Evolutionary conservation across 2,888 invertebrate genomes (phyloP).

Genomic region (Acanthococcus lagerstroemiae): DNA sequence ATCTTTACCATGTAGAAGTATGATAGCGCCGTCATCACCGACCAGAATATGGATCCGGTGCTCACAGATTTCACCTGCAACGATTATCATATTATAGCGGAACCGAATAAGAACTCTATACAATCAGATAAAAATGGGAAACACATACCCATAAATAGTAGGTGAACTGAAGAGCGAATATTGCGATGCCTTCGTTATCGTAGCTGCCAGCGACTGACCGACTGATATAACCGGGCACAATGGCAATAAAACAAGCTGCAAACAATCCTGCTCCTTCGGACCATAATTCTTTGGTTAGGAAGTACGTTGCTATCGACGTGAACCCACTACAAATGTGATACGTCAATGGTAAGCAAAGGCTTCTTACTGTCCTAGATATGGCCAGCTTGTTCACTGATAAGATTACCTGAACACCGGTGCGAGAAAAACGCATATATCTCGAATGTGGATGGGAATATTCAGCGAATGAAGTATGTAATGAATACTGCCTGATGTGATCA

Average conservation of each 20-base stretch:
- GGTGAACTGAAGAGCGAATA: slow-evolving; percentile 97
- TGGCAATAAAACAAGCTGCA: slow-evolving; percentile 97
- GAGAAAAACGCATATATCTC: slow-evolving; percentile 96
- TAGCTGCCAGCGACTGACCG: slow-evolving; percentile 98
- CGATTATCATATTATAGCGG: not conserved
- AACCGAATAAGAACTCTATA: slow-evolving; percentile 11
- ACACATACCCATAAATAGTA: slow-evolving; percentile 87
- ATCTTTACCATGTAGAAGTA: slow-evolving; percentile 98
- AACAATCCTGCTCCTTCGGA: slow-evolving; percentile 91
- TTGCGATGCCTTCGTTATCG: slow-evolving; percentile 99
- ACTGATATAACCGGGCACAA: slow-evolving; percentile 97
- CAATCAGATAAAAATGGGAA: not conserved
- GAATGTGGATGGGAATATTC: slow-evolving; percentile 94
- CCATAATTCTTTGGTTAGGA: slow-evolving; percentile 96
- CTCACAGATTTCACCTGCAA: slow-evolving; percentile 76
- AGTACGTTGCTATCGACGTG: slow-evolving; percentile 94
- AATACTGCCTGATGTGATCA: slow-evolving; percentile 97
- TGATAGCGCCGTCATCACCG: slow-evolving; percentile 82
- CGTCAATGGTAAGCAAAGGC: not conserved
- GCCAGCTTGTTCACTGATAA: not conserved
- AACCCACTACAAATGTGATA: slow-evolving; percentile 68
- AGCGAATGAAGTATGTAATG: slow-evolving; percentile 83
- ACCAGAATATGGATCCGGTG: slow-evolving; percentile 95
- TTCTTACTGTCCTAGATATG: not conserved
- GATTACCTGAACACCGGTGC: slow-evolving; percentile 86